Percentiles rank a stretch among this genome's conserved stretches.
Conservation (phyloP, 2,888 invertebrate species). For the Beris chalybata region DNA sequence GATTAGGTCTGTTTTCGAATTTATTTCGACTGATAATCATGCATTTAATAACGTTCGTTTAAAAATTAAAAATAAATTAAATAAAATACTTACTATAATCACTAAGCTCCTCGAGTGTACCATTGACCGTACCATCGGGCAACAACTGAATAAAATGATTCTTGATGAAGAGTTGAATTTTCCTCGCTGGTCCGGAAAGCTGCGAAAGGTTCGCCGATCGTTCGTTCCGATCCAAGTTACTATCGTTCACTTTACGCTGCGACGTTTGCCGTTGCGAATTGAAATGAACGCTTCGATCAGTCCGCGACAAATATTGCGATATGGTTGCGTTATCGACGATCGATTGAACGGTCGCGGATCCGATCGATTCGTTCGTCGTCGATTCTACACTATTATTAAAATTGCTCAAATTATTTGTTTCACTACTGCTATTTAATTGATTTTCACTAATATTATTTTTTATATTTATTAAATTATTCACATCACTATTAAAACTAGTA, state of each 20-base stretch:
- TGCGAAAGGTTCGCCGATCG: conserved; percentile 80
- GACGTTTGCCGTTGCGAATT: conserved; percentile 43
- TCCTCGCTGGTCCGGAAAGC: conserved; percentile 76
- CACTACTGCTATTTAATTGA: conserved; percentile 26
- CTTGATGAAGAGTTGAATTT: conserved; percentile 83
- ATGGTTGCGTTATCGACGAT: conserved; percentile 25
- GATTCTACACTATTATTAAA: conserved; percentile 40
- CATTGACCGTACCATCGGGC: conserved; percentile 84
- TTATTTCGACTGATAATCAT: too few relatives aligned
- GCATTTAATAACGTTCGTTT: too few relatives aligned
- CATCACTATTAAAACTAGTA: conserved; percentile 30
- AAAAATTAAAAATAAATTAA: too few relatives aligned
- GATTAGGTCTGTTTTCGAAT: too few relatives aligned
- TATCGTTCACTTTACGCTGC: conserved; percentile 45
- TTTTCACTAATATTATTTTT: conserved; percentile 21
- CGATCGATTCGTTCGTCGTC: conserved; percentile 2
- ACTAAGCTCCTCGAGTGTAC: conserved; percentile 77
- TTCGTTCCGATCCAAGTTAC: conserved; percentile 58
- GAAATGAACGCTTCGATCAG: conserved; percentile 52
- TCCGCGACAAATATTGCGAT: conserved; percentile 48
- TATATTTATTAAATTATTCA: conserved; percentile 30
- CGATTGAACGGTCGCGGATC: conserved; percentile 21
- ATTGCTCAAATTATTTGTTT: conserved; percentile 19
- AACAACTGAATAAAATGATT: conserved; percentile 80
- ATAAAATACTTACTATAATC: conserved; percentile 75